Evolutionary conservation across 1,140 invertebrate species (phyloP).

Genomic region (Dryas iulia): DNA sequence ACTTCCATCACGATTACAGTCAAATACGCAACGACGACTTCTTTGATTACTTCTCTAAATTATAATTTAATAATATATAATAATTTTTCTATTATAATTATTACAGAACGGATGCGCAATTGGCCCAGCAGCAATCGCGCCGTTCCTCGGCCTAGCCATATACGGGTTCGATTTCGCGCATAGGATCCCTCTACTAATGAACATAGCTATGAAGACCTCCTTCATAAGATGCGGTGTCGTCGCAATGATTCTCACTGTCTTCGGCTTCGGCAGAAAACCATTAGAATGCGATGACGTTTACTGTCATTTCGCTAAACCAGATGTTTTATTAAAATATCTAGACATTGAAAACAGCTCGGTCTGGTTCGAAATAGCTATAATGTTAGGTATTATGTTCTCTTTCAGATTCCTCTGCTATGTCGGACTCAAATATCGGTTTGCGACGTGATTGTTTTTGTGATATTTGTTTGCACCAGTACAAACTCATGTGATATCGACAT

Average conservation of each 20-base stretch:
- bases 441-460: constrained; percentile 65
- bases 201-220: constrained; percentile 82
- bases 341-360: constrained; percentile 80
- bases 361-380: constrained; percentile 77
- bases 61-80: too few relatives aligned
- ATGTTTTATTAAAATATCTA: constrained; percentile 80
- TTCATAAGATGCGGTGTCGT: constrained; percentile 84
- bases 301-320: constrained; percentile 82
- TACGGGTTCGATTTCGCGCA: constrained; percentile 85
- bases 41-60: too few relatives aligned
- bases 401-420: constrained; percentile 80
- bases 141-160: constrained; percentile 83
- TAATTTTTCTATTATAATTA: too few relatives aligned
- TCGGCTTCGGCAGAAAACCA: constrained; percentile 81
- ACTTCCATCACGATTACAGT: too few relatives aligned
- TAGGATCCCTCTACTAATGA: constrained; percentile 81
- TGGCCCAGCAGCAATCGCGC: constrained; percentile 82
- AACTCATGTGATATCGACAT: constrained; percentile 19
- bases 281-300: constrained; percentile 82
- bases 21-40: too few relatives aligned
- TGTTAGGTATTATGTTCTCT: constrained; percentile 77
- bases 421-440: constrained; percentile 79
- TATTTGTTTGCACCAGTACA: constrained; percentile 16
- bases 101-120: constrained; percentile 84
- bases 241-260: constrained; percentile 81